Evolutionary conservation across 2,888 invertebrate genomes (phyloP), one percentile per base, ranked within the genome.

Genomic region (Choristoneura rosaceana): DNA sequence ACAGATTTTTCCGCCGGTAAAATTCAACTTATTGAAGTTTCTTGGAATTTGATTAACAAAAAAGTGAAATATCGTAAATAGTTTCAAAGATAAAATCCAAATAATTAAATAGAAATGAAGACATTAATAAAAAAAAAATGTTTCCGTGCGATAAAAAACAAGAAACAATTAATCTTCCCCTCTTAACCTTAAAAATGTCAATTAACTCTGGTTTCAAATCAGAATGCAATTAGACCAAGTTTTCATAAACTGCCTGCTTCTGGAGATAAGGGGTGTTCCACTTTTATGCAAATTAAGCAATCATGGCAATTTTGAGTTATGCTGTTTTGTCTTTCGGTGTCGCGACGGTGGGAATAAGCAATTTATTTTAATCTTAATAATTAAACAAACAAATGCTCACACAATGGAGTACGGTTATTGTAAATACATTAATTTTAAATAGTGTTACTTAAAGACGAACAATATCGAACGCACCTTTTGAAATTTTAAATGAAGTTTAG

Each of bases 211-310:
- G 70, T 69, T 75, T 86, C 87, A 89, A 90, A 91, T 91, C 86
- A 87, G 88, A 92, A 89, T 85, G 88, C 87, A 90, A 89, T 89
- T 88, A 89, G 87, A 89, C 89, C 85, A 90, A 92, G 91, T 93
- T 93, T 92, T 90, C 90, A 84, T 84, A 89, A 92, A 92, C 84
- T 89, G 91, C 83, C 92, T 92, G 93, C 82, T 81, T 79, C 79
- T 75, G 76, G 78, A 91, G 93, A 94, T 93, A 93, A 93, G 92
- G 90, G 90, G 86, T 79, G 83, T 79, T 79, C 84, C 80, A 87
- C 85, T 90, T 92, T 93, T 90, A 93, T 92, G 92, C 88, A 91
- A 93, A 93, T 92, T 67, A 83, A 47, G 74, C 77, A 78, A 82
- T 82, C 81, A 79, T 77, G 77, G 78, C 83, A 87, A 84, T 86